These are phyloP conservation scores for Ligdia adustata DNA, from an alignment of 2,888 invertebrate genomes.

Conservation along the genomic window DNA sequence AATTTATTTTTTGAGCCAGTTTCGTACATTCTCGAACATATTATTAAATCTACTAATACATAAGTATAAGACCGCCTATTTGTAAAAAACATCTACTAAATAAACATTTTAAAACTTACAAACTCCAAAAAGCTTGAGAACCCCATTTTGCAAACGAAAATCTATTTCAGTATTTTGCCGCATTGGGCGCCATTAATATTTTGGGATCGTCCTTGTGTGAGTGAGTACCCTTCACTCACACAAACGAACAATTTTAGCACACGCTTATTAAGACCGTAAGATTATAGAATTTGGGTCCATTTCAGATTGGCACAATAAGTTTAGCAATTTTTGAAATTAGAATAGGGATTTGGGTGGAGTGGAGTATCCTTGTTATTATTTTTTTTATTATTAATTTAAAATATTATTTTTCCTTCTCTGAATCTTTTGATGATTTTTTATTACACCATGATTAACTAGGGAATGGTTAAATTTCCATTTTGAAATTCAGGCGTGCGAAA, in stretches of 20 bases:
- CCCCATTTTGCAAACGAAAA: slow-evolving; percentile 39
- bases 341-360: slow-evolving; percentile 27
- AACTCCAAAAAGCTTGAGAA: too few species aligned
- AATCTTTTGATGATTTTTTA: too few species aligned
- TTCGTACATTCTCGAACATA: too few species aligned
- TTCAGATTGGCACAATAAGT: slow-evolving; percentile 36
- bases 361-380: not conserved
- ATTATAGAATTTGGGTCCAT: not conserved
- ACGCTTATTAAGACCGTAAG: slow-evolving; percentile 33
- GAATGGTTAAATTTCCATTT: too few species aligned
- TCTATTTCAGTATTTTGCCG: slow-evolving; percentile 50
- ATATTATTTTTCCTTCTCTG: not conserved
- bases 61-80: too few species aligned
- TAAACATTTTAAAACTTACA: too few species aligned
- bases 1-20: too few species aligned
- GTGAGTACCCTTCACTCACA: slow-evolving; percentile 40
- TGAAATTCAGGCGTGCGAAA: too few species aligned
- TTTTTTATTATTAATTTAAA: not conserved
- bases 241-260: slow-evolving; percentile 16
- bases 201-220: slow-evolving; percentile 51
- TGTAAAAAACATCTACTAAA: too few species aligned
- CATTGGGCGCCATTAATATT: slow-evolving; percentile 59
- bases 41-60: too few species aligned
- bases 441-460: too few species aligned
- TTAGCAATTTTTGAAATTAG: slow-evolving; percentile 51